These are phyloP conservation scores for Catagonus wagneri DNA, from an alignment of 2,113 vertebrate species.

Conservation along the genomic window DNA sequence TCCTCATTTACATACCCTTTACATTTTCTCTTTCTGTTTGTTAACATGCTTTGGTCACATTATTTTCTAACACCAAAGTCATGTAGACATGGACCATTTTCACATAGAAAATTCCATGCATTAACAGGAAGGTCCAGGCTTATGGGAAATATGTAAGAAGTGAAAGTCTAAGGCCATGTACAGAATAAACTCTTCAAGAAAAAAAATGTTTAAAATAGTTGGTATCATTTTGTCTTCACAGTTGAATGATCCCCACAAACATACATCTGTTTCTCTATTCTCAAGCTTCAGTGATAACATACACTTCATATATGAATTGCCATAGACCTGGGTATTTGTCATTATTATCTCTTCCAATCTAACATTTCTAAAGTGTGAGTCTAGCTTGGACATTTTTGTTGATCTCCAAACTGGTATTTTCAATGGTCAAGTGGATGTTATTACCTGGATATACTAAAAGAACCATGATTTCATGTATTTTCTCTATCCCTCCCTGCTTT, in stretches of 20 bases:
- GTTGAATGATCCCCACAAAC: not conserved
- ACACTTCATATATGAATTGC: not conserved
- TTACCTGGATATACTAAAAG: not conserved
- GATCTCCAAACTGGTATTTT: not conserved
- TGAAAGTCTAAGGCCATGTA: constrained; percentile 55
- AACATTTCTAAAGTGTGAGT: not conserved
- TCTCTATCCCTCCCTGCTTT: not conserved
- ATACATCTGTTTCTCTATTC: not conserved
- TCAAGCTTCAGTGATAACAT: not conserved
- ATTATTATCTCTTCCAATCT: not conserved
- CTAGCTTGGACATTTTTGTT: not conserved
- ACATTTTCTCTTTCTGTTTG: not conserved
- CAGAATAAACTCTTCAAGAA: constrained; percentile 57
- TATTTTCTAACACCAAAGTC: not conserved
- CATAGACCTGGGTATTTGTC: not conserved
- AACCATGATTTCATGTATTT: not conserved
- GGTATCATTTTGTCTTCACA: not conserved
- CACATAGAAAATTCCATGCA: not conserved
- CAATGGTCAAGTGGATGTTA: not conserved
- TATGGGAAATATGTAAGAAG: not conserved
- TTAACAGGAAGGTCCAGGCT: not conserved
- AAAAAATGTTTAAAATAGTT: constrained; percentile 41
- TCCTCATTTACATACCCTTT: not conserved
- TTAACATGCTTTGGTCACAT: not conserved
- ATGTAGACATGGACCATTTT: not conserved